Base-by-base conservation (phyloP, 2,113 vertebrate genomes). In the Rafetus swinhoei region DNA sequence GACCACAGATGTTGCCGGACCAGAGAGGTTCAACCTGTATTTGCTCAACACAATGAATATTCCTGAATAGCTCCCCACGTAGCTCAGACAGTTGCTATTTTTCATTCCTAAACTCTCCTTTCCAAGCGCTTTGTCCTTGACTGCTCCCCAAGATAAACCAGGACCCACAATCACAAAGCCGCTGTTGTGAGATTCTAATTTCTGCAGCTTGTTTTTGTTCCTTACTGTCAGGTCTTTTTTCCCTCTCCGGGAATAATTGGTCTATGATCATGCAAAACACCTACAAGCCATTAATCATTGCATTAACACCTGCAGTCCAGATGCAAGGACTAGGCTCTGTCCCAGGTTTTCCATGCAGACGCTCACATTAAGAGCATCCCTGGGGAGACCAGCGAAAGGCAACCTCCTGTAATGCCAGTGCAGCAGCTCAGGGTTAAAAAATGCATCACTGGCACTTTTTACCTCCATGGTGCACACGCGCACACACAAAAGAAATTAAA, bases 401-500 rank as follows among this genome's bases (percentile, higher is more conserved):
- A 84, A 74, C 65, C 59, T 82, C 39, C 21, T 4, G 3, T 29
- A 76, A 19, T 0, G 35, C 65, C 25, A 83, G 18, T 83, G 81
- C 89, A 83, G 53, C 24, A 52, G 55, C 27, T 59, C 3, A 81
- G 88, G 88, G 92, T 94, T 95, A 94, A 96, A 93, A 84, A 89
- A 53, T 35, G 0, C 59, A 76, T 27, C n/a, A 29, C 87, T 50
- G 93, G 96, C 86, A 86, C 59, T n/a, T 72, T 79, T 95, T 90
- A 55, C 60, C 79, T 50, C 92, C 94, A 93, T 88, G 84, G 80
- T 96, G 95, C 90, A 96, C 97, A 96, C 77, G 91, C 90, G 88
- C 79, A 86, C 87, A 93, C 90, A 95, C 81, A 97, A 95, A 87
- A 97, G 96, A 98, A 98, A 98, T 98, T 97, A 98, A 98, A 98